Evolutionary conservation across 2,888 invertebrate species (phyloP).

Genomic region (Lasioglossum pauxillum): DNA sequence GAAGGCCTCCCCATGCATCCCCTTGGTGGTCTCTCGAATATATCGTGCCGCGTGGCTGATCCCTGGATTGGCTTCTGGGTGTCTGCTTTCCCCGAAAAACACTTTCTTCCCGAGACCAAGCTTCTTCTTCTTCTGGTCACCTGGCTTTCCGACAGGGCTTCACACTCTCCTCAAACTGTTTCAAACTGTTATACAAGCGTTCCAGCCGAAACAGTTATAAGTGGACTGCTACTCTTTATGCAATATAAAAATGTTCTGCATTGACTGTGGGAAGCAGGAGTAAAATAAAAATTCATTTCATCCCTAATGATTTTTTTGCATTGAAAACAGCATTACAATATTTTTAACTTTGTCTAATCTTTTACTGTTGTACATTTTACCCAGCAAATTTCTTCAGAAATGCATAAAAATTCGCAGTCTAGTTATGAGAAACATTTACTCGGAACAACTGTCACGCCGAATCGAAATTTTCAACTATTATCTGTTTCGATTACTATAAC

Average conservation of each 20-base stretch:
- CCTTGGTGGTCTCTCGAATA: constrained; percentile 58
- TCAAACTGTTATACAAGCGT: neutral
- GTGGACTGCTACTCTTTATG: too few species aligned
- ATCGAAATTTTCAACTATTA: neutral
- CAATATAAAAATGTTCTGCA: too few species aligned
- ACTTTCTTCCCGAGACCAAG: constrained; percentile 13
- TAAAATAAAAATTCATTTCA: too few species aligned
- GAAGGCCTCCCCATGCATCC: constrained; percentile 58
- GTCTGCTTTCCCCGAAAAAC: constrained; percentile 62
- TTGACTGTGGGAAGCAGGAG: too few species aligned
- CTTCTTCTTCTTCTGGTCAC: neutral
- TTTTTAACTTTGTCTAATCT: too few species aligned
- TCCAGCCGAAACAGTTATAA: neutral
- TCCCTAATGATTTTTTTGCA: too few species aligned
- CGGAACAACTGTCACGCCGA: neutral
- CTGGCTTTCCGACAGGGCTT: constrained; percentile 3
- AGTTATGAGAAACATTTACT: neutral
- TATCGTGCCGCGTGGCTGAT: constrained; percentile 67
- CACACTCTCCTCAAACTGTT: neutral
- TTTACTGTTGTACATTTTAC: too few species aligned
- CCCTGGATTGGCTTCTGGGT: constrained; percentile 70
- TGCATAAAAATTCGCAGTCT: too few species aligned
- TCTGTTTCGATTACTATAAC: neutral
- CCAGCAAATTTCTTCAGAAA: too few species aligned
- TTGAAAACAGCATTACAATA: too few species aligned